Evolutionary conservation across 2,888 invertebrate genomes (phyloP).

Genomic region (Acrobeloides nanus): DNA sequence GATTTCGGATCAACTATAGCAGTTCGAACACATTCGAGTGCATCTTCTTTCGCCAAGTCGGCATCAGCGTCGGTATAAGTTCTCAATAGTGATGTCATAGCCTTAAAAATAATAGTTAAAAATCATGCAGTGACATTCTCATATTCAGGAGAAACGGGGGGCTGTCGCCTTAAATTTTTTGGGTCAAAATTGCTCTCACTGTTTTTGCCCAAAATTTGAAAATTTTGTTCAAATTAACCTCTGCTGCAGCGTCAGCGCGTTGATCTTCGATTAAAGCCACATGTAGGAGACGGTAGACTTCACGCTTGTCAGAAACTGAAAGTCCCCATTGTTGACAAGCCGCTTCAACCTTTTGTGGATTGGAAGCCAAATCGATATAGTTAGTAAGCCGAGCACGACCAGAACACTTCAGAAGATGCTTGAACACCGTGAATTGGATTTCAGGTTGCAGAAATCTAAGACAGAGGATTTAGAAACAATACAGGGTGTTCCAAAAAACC

Average conservation of each 20-base stretch:
- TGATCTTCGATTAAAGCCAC: constrained; percentile 61
- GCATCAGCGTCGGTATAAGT: constrained; percentile 90
- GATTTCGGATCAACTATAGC: constrained; percentile 78
- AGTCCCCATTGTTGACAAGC: constrained; percentile 31
- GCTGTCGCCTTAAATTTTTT: no score
- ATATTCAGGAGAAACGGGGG: no score
- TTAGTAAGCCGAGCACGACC: constrained; percentile 22
- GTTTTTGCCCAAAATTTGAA: no score
- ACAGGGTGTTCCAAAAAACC: no score
- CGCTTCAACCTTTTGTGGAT: constrained; percentile 15
- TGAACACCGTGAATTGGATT: constrained; percentile 75
- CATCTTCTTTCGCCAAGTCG: constrained; percentile 89
- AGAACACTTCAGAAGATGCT: constrained; percentile 20
- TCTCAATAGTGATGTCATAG: constrained; percentile 86
- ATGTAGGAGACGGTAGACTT: constrained; percentile 39
- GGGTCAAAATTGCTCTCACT: no score
- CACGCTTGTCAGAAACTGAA: constrained; percentile 28
- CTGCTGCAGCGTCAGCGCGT: constrained; percentile 55
- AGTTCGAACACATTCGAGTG: constrained; percentile 80
- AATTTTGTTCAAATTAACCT: constrained; percentile 20
- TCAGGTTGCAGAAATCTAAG: no score
- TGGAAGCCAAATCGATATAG: constrained; percentile 22
- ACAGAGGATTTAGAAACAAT: no score
- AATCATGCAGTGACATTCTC: not conserved
- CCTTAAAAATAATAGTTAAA: constrained; percentile 18